Percentiles rank a stretch among this genome's conserved stretches.
These are phyloP conservation scores for Ariopsis seemanni DNA, from an alignment of 2,113 vertebrate genomes.

Conservation along the genomic window DNA sequence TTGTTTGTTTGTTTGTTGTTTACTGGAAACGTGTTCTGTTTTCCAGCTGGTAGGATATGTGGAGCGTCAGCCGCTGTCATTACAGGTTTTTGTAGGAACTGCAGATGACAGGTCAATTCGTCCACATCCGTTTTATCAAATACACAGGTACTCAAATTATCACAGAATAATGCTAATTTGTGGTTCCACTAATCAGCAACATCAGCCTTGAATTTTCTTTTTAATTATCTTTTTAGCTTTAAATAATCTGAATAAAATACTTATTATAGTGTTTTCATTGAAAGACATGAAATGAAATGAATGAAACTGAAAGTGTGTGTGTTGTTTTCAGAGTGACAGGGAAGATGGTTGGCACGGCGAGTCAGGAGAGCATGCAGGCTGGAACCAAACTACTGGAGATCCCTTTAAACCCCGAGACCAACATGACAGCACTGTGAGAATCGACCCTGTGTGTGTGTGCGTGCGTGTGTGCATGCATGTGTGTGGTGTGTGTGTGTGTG, in stretches of 20 bases:
- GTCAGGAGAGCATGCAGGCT: constrained; percentile 85
- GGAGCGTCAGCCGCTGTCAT: constrained; percentile 84
- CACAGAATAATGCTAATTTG: not conserved
- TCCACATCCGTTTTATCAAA: constrained; percentile 91
- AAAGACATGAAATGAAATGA: not conserved
- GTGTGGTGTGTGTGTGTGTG: not conserved
- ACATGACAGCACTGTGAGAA: constrained; percentile 91
- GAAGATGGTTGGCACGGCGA: constrained; percentile 90
- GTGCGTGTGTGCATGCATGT: not conserved
- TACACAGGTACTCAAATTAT: constrained; percentile 74
- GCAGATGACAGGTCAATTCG: constrained; percentile 87
- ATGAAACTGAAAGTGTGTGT: not conserved
- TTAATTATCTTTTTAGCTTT: not conserved
- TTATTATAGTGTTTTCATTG: no score
- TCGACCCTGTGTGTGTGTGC: not conserved
- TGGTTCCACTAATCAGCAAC: not conserved
- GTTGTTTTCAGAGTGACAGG: constrained; percentile 79
- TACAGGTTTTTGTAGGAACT: constrained; percentile 92
- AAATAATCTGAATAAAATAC: not conserved
- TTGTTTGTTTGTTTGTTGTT: not conserved
- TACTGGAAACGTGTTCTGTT: not conserved
- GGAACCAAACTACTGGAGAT: constrained; percentile 90
- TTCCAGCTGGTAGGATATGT: constrained; percentile 82
- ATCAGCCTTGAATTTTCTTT: not conserved
- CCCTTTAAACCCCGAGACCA: constrained; percentile 85